These are phyloP conservation scores for Bovichtus variegatus DNA, from an alignment of 2,797 vertebrate species.

Conservation along the genomic window DNA sequence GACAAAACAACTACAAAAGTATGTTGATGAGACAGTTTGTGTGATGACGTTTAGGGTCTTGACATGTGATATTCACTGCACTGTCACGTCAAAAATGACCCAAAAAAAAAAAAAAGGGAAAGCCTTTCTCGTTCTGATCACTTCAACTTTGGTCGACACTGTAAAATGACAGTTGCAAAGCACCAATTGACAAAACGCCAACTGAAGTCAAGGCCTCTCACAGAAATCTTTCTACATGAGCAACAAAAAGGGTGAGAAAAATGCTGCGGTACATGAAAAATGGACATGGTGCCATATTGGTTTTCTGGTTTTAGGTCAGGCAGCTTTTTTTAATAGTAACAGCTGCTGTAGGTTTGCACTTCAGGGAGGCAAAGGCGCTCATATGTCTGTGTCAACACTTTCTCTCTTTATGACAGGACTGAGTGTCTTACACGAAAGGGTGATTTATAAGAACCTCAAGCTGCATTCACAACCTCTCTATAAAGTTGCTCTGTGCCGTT, in stretches of 20 bases:
- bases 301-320: constrained; percentile 3
- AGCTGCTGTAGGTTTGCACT: constrained; percentile 1
- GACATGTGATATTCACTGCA: neutral
- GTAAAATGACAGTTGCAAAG: neutral
- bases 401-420: neutral
- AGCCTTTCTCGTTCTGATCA: neutral
- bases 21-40: neutral
- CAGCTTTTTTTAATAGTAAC: constrained; percentile 15
- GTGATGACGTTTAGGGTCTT: neutral
- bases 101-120: neutral
- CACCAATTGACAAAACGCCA: neutral
- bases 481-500: neutral
- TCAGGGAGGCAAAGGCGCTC: constrained; percentile 9
- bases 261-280: neutral
- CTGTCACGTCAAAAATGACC: neutral
- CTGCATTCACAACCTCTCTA: neutral
- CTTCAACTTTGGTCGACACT: too few relatives aligned
- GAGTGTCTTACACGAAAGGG: neutral
- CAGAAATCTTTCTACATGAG: neutral
- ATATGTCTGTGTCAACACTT: constrained; percentile 1
- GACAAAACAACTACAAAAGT: neutral
- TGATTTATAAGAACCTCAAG: neutral
- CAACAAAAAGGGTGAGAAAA: neutral
- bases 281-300: neutral
- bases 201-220: neutral